These are phyloP conservation scores for Palaemon carinicauda DNA, from an alignment of 1,140 invertebrate species.

Conservation along the genomic window DNA sequence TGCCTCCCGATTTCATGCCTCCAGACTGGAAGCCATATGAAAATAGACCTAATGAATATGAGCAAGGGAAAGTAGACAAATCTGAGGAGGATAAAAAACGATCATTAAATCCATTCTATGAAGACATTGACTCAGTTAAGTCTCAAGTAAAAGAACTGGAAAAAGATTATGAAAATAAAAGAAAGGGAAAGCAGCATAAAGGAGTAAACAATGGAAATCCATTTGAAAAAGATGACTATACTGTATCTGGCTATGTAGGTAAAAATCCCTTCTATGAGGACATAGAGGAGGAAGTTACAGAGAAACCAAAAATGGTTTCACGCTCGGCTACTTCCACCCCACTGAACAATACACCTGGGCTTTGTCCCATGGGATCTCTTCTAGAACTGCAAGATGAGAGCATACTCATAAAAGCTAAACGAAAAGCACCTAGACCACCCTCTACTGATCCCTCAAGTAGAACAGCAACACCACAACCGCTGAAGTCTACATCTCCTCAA, in stretches of 20 bases:
- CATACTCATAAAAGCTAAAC: background rate
- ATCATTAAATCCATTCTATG: conserved; percentile 53
- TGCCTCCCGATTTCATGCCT: conserved; percentile 52
- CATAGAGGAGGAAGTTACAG: conserved; percentile 5
- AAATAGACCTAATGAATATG: background rate
- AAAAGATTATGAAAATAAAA: background rate
- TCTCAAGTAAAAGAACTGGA: conserved; percentile 19
- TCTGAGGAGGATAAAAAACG: conserved; percentile 18
- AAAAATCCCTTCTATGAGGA: conserved; percentile 58
- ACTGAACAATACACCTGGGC: background rate
- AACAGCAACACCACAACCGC: background rate
- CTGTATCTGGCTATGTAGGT: conserved; percentile 46
- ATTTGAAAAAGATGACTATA: conserved; percentile 12
- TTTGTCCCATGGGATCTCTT: background rate
- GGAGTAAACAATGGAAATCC: conserved; percentile 26
- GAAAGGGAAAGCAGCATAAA: background rate
- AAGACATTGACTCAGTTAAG: conserved; percentile 39
- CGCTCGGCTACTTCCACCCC: background rate
- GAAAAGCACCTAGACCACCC: conserved; percentile 33
- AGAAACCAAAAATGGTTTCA: background rate
- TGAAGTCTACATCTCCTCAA: too few relatives aligned
- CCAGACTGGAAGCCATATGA: conserved; percentile 24
- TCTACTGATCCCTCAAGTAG: background rate
- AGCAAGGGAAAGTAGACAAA: background rate
- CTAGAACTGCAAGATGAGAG: conserved; percentile 12